Evolutionary conservation across 2,113 vertebrate species (phyloP), one percentile per base, ranked within the genome.

Genomic region (Spea bombifrons): DNA sequence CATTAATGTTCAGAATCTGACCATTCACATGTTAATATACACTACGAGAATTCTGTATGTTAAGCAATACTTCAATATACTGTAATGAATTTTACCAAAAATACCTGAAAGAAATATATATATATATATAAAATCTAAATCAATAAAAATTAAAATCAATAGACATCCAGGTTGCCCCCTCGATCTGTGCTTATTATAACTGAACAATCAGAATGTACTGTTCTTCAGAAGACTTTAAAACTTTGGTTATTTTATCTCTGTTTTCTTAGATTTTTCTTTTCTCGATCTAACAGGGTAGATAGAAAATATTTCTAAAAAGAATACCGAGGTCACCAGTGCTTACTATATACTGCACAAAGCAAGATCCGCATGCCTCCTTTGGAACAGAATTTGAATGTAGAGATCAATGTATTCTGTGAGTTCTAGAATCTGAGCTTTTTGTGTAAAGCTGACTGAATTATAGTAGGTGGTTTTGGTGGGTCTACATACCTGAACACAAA

Each of bases 51-150:
- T 76, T 87, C 89, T 90, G 90, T 87, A 82, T 82, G 84, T 86
- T 88, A 93, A 93, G 91, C 91, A 93, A 93, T 93, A 93, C 90
- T 93, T 91, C 89, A 88, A 89, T 89, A 90, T 90, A 91, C 90
- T 91, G 88, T 92, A 89, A 87, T 84, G 76, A 75, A 83, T 90
- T 81, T 83, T 84, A 87, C 87, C 84, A 89, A 91, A 89, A 82
- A 10, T 59, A 66, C 73, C 61, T 59, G 52, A 67, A 76, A 82
- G 52, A 53, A 49, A 66, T 66, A 76, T 74, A 80, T 76, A 8
- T 30, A 30, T 30, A 30, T 30, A 30, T 30, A 30, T 30, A 30
- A 30, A 30, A 30, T 30, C 30, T 30, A 30, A 76, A 85, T 76
- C 47, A 71, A 66, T 81, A 53, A 75, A 44, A 8, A 52, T 53